Evolutionary conservation across 2,888 invertebrate species (phyloP).

Genomic region (Heliothis peltigera): DNA sequence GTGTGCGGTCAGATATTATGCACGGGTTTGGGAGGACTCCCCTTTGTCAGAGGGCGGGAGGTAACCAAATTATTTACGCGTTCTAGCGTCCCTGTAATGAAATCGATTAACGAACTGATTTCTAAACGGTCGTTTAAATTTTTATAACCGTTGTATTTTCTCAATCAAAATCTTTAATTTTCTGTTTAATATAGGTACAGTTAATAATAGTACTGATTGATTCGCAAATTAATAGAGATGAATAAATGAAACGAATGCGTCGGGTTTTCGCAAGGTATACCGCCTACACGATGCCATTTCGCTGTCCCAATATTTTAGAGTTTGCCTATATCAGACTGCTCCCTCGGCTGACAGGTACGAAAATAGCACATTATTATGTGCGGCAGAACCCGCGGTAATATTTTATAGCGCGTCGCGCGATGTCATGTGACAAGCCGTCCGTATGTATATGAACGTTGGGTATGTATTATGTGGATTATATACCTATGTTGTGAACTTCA

Average conservation of each 20-base stretch:
- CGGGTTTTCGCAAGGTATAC: background rate
- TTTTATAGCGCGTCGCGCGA: slow-evolving; percentile 15
- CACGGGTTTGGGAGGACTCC: background rate
- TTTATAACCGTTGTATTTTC: background rate
- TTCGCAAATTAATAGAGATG: no score
- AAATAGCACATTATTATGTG: slow-evolving; percentile 26
- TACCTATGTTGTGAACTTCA: no score
- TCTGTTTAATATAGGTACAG: no score
- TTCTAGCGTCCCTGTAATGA: background rate
- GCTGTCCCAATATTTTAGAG: background rate
- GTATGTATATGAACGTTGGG: background rate
- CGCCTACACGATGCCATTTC: background rate
- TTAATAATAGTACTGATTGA: no score
- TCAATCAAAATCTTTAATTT: background rate
- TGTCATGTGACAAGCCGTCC: slow-evolving; percentile 8
- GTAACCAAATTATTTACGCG: background rate
- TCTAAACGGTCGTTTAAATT: background rate
- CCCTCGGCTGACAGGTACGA: slow-evolving; percentile 4
- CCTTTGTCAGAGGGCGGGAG: background rate
- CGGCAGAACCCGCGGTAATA: slow-evolving; percentile 3
- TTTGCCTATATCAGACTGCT: background rate
- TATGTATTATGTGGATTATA: background rate
- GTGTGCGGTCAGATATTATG: background rate
- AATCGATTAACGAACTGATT: background rate
- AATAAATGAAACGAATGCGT: no score